Conservation (phyloP, 2,113 vertebrate genomes). For the Asarcornis scutulata region DNA sequence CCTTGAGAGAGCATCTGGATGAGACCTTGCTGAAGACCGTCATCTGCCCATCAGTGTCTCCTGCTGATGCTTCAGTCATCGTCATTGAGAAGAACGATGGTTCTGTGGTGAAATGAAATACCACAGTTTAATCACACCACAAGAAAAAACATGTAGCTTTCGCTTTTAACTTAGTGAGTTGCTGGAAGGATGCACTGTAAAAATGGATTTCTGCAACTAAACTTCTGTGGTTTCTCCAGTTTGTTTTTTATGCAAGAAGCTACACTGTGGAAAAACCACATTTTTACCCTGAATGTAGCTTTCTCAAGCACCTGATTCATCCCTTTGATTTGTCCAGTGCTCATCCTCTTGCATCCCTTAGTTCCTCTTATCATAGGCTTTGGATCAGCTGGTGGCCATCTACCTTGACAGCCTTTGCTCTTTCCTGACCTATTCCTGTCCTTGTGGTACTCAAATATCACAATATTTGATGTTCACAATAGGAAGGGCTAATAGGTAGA, state of each 20-base stretch:
- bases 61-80: background rate
- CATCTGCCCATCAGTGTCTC: background rate
- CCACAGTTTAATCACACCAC: background rate
- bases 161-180: background rate
- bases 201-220: background rate
- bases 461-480: background rate
- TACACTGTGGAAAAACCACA: background rate
- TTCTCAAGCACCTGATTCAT: background rate
- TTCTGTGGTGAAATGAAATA: background rate
- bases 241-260: background rate
- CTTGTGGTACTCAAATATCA: rapidly evolving
- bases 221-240: background rate
- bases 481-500: background rate
- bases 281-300: background rate
- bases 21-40: background rate
- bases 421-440: background rate
- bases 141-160: background rate
- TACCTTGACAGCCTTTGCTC: background rate
- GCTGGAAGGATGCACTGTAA: background rate
- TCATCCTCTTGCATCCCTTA: background rate
- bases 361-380: background rate
- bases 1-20: background rate
- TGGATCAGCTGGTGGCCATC: background rate
- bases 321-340: background rate
- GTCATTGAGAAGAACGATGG: background rate